Base-by-base conservation (phyloP, 2,797 vertebrate genomes). In the Meda fulgida region DNA sequence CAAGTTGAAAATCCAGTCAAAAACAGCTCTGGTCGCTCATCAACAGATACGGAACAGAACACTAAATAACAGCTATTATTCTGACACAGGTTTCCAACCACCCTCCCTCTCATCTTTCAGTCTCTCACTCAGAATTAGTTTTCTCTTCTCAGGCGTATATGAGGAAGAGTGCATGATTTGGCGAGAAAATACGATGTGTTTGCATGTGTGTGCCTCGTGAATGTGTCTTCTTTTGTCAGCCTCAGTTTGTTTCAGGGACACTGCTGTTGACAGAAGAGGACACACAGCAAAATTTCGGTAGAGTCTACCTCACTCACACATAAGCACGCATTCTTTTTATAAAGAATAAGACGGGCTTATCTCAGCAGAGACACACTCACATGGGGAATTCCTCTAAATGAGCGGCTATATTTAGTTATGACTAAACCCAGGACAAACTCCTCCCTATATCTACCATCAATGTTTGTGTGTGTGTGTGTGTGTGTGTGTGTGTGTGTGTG, bases 311-410 rank as follows among this genome's bases (percentile, higher is more conserved):
- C 72, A 53, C 77, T 43, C 80, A 23, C 70, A 66, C 55, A 76
- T 51, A 73, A 21, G 65, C 34, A 71, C 34, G 23, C 71, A 84
- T n/a, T 48, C 55, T 72, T 46, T 43, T 55, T 43, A 40, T 18
- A 71, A 88, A 87, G 81, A 84, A 87, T 88, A 91, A 86, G 82
- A 88, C 89, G 86, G 91, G n/a, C 70, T 70, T 75, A 83, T 79
- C 77, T 53, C 29, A 88, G 91, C 29, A 88, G 91, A 90, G 91
- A 93, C n/a, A 55, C 1, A 31, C 66, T 78, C 75, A 65, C 53
- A 84, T 36, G 29, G 55, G 80, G 85, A 83, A 83, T 78, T 78
- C 51, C 80, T 83, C 69, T 70, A 83, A 83, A 88, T 85, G 69
- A 85, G 69, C 48, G 10, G 69, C 72, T 87, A 87, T 87, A 84